Conservation (phyloP, 2,113 vertebrate species). For the Lipophrys pholis region DNA sequence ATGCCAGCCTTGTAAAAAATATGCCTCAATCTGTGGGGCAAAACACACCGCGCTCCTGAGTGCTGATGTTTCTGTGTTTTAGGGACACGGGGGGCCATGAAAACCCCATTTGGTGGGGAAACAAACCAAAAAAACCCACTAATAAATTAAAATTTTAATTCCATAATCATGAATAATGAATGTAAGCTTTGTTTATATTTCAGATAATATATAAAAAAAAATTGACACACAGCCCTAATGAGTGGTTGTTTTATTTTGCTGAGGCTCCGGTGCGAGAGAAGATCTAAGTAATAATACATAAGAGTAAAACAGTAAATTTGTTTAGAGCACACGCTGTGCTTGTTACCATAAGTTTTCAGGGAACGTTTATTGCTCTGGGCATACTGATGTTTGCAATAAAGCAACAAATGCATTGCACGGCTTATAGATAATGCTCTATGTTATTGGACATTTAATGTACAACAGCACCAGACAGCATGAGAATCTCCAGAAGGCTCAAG, state of each 20-base stretch:
- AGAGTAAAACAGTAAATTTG: constrained; percentile 18
- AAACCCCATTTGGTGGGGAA: constrained; percentile 11
- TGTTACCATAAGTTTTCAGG: constrained; percentile 17
- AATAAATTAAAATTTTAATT: constrained; percentile 55
- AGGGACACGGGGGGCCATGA: neutral
- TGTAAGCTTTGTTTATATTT: neutral
- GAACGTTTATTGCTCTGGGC: constrained; percentile 21
- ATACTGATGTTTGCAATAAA: constrained; percentile 37
- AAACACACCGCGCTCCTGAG: constrained; percentile 8
- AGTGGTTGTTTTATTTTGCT: neutral
- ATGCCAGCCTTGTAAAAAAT: constrained; percentile 61
- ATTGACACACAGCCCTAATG: constrained; percentile 6
- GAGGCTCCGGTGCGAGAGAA: neutral
- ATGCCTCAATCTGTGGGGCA: constrained; percentile 49
- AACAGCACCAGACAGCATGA: constrained; percentile 11
- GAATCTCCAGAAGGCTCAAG: constrained; percentile 14
- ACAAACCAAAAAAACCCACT: neutral
- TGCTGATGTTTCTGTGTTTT: constrained; percentile 24
- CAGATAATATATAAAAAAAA: constrained; percentile 18
- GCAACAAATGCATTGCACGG: constrained; percentile 26
- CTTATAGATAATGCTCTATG: constrained; percentile 9
- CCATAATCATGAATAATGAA: constrained; percentile 48
- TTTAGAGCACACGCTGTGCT: neutral
- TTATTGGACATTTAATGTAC: constrained; percentile 37
- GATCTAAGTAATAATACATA: constrained; percentile 15